Conservation (phyloP, 1,140 invertebrate species). For the Listronotus bonariensis region DNA sequence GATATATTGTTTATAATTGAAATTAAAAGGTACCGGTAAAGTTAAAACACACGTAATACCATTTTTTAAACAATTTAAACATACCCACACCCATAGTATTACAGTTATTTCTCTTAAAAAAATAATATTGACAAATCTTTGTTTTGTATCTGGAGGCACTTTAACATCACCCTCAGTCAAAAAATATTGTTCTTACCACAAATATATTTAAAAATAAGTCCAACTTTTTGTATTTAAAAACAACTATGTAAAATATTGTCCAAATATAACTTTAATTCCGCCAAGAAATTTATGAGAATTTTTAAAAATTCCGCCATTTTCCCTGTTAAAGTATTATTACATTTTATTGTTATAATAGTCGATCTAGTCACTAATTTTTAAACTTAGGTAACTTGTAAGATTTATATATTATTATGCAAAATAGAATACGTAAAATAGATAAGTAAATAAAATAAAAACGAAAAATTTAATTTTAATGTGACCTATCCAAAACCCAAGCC, state of each 20-base stretch:
- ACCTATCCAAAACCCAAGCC: not conserved
- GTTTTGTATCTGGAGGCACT: not conserved
- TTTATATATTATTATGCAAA: not conserved
- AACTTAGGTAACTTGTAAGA: constrained; percentile 4
- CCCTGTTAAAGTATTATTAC: constrained; percentile 19
- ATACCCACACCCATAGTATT: too few species aligned
- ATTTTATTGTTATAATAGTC: constrained; percentile 11
- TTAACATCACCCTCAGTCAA: not conserved
- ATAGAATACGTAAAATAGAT: not conserved
- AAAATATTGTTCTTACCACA: not conserved
- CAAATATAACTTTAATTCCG: constrained; percentile 21
- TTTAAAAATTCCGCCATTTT: constrained; percentile 16
- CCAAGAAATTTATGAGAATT: constrained; percentile 4
- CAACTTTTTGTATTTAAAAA: constrained; percentile 27
- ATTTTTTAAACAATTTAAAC: too few species aligned
- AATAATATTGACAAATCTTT: too few species aligned
- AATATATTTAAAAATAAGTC: constrained; percentile 19
- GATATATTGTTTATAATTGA: too few species aligned
- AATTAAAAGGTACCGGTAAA: too few species aligned
- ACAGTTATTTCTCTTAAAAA: too few species aligned
- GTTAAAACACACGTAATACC: too few species aligned
- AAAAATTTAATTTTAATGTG: too few species aligned
- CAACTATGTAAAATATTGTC: constrained; percentile 25
- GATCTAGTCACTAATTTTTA: constrained; percentile 8
- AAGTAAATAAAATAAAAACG: too few species aligned